These are phyloP conservation scores for Nannobrachium achirus DNA, from an alignment of 2,113 vertebrate species.

Conservation along the genomic window DNA sequence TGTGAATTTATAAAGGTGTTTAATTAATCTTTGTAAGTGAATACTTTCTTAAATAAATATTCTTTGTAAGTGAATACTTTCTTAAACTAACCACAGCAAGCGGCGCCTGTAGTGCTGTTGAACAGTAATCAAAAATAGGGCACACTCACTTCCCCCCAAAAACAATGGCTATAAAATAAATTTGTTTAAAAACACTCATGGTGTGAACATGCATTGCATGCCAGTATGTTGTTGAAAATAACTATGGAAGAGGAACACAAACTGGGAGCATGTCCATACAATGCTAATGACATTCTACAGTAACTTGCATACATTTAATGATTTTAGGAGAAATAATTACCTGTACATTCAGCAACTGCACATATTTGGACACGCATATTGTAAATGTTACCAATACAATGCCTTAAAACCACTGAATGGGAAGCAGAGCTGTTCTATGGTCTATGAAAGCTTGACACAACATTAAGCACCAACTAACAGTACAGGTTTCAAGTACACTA, in stretches of 20 bases:
- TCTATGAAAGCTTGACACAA: conserved; percentile 46
- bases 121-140: background rate
- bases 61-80: no score
- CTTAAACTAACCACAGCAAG: background rate
- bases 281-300: conserved; percentile 26
- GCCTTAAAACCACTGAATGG: conserved; percentile 26
- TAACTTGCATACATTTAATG: conserved; percentile 13
- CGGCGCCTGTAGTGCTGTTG: background rate
- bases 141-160: background rate
- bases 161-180: background rate
- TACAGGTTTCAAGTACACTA: no score
- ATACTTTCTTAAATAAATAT: no score
- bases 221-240: conserved; percentile 3
- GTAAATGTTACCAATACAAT: conserved; percentile 5
- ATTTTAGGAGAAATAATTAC: conserved; percentile 24
- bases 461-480: conserved; percentile 18
- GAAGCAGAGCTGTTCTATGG: conserved; percentile 34
- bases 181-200: background rate
- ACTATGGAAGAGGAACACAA: conserved; percentile 36
- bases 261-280: conserved; percentile 24
- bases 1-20: no score
- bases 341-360: background rate
- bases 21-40: no score
- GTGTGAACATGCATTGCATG: conserved; percentile 7
- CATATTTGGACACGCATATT: no score